phyloP scores from a whole-genome alignment of 2,888 invertebrate species.

The Drosophila eohydei region DNA sequence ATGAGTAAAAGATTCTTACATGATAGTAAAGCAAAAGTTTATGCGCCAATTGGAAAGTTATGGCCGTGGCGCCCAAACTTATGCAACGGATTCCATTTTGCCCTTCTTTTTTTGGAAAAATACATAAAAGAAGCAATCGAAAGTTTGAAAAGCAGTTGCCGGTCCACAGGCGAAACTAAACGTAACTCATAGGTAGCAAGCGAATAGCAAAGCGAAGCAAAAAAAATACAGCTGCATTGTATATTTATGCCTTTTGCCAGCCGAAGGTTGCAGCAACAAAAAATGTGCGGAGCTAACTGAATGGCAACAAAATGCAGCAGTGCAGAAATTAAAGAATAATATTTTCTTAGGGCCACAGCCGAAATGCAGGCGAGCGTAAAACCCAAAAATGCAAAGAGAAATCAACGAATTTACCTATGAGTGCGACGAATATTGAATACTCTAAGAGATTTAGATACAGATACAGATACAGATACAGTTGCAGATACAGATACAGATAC shows the following conservation, averaged over 20 bases:
- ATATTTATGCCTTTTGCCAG: constrained; percentile 73
- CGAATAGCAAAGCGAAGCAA: constrained; percentile 7
- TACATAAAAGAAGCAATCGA: constrained; percentile 68
- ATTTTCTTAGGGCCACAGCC: constrained; percentile 70
- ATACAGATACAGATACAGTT: not conserved
- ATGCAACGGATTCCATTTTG: constrained; percentile 56
- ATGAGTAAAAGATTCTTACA: constrained; percentile 50
- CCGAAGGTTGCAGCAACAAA: constrained; percentile 28
- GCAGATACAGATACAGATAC: not conserved
- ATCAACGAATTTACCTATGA: not conserved
- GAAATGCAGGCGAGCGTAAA: constrained; percentile 73
- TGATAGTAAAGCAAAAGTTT: constrained; percentile 65
- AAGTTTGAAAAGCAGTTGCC: constrained; percentile 51
- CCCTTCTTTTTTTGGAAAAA: not conserved
- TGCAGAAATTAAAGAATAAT: constrained; percentile 78
- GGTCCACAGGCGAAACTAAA: constrained; percentile 31
- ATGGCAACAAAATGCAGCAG: constrained; percentile 59
- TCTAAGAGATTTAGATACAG: constrained; percentile 4
- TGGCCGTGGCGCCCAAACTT: constrained; percentile 64
- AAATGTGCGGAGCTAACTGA: constrained; percentile 11
- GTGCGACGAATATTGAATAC: constrained; percentile 19
- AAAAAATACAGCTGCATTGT: constrained; percentile 49
- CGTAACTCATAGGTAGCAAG: constrained; percentile 39
- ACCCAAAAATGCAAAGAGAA: constrained; percentile 32
- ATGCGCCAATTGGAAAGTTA: constrained; percentile 64